Base-by-base conservation (phyloP, 2,888 invertebrate genomes). In the Polia nebulosa region DNA sequence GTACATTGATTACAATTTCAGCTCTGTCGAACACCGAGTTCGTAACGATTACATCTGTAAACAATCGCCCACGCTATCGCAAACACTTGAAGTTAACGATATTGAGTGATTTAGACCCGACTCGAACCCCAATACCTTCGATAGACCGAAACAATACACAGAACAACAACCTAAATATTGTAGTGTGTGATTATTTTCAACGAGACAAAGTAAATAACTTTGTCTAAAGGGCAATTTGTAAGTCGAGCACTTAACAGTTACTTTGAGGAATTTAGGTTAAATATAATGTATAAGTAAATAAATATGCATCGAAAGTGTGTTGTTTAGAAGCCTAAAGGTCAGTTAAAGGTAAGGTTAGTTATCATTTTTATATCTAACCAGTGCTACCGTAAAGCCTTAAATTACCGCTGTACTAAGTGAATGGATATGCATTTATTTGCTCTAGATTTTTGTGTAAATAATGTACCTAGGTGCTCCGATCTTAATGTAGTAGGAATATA, bases 41-140 rank as follows among this genome's bases (percentile, higher is more conserved):
- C 63, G 65, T 66, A 80, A 64, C 74, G 73, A 83, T 82, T 78
- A 78, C 73, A 74, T 72, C 53, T 74, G 66, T 76, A 79, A 76
- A 82, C 84, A 83, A 71, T 69, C 20, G 62, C 58, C 69, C 53
- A 61, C 78, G 61, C 68, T 66, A 77, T 77, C 72, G 64, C 68
- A 80, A 82, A 83, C 72, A 78, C 69, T 81, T 53, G 56, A 72
- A 65, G 62, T 59, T 69, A 67, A 69, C 66, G 44, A 65, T 79
- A 79, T 72, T 66, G 77, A 72, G 71, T 76, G 60, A 76, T 75
- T 76, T 63, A 29, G 68, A 49, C 55, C 57, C 55, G 51, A 62
- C 51, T 70, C 32, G 36, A 77, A 64, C 80, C 76, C 34, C 44
- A 59, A 61, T 62, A 60, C 65, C 68, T 55, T 75, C 53, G 49